Conservation (phyloP, 2,113 vertebrate genomes). For the Aix galericulata region DNA sequence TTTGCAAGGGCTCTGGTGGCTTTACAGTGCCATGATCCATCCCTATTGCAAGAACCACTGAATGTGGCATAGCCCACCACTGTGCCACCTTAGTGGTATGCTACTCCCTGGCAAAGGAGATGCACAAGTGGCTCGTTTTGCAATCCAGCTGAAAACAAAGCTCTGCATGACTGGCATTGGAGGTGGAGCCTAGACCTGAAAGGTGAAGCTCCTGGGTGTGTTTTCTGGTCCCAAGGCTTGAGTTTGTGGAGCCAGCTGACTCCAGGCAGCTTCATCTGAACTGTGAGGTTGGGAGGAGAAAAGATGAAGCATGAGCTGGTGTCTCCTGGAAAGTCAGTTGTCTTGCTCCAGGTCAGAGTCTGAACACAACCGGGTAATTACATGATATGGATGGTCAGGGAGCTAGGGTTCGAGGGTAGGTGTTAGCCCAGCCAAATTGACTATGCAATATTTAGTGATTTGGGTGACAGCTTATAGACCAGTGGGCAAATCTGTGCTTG, state of each 20-base stretch:
- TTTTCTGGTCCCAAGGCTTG: neutral
- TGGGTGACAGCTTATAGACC: neutral
- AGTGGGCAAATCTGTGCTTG: neutral
- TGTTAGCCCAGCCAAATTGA: neutral
- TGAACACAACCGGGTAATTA: neutral
- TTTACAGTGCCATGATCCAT: neutral
- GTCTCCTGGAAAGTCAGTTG: neutral
- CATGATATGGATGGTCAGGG: neutral
- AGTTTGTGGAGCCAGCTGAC: neutral
- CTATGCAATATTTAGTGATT: neutral
- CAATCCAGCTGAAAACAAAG: neutral
- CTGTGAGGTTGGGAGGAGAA: neutral
- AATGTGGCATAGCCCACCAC: neutral
- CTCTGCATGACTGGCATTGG: neutral
- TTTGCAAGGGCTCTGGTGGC: neutral
- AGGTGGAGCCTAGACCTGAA: neutral
- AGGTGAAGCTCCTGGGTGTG: neutral
- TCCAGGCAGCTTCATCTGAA: neutral
- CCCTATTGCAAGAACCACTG: accelerated
- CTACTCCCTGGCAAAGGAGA: neutral
- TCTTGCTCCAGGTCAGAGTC: neutral
- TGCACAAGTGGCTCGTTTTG: neutral
- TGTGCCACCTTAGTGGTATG: neutral
- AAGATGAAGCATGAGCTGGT: neutral
- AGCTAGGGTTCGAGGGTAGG: neutral